Evolutionary conservation across 1,140 invertebrate genomes (phyloP), one percentile per base, ranked within the genome.

Genomic region (Neodiprion lecontei): DNA sequence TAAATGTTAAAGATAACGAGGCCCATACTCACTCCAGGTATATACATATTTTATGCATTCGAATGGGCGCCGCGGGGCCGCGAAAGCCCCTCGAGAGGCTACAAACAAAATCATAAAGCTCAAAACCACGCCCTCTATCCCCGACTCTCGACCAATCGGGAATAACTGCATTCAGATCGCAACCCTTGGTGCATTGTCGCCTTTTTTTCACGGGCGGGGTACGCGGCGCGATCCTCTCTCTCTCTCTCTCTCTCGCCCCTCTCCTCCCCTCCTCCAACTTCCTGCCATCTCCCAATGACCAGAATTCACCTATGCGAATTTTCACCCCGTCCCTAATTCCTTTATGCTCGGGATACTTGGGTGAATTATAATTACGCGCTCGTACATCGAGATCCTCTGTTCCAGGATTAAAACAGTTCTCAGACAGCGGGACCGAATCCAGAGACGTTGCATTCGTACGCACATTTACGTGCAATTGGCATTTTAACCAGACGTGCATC

Each of bases 81-180:
- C 69, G 47, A 50, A 1, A 50, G 48, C 23, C 79, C 79, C 78
- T 84, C 79, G 81, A 83, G 82, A 80, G 78, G 79, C 80, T 85
- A 83, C 81, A 85, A 84, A 86, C 86, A 87, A 87, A 87, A 87
- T 87, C 84, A 87, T 87, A 87, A 87, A 80, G 83, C 78, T 83
- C 73, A 68, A 75, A 69, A 79, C 87, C 87, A 88, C 87, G 87
- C 87, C 87, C 77, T 87, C 81, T 83, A 87, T 83, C 86, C 87
- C 84, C 76, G 70, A 50, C 53, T 74, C 69, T 79, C 80, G 81
- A 67, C 87, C 86, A 88, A 88, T 88, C 80, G 75, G 75, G 68
- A 79, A 70, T 69, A 75, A 82, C 78, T 88, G 86, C 87, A 88
- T 88, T 86, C 85, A 80, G 87, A 86, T 85, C 81, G 85, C 84